phyloP scores from a whole-genome alignment of 1,140 invertebrate genomes.

The Platorchestia sp. region DNA sequence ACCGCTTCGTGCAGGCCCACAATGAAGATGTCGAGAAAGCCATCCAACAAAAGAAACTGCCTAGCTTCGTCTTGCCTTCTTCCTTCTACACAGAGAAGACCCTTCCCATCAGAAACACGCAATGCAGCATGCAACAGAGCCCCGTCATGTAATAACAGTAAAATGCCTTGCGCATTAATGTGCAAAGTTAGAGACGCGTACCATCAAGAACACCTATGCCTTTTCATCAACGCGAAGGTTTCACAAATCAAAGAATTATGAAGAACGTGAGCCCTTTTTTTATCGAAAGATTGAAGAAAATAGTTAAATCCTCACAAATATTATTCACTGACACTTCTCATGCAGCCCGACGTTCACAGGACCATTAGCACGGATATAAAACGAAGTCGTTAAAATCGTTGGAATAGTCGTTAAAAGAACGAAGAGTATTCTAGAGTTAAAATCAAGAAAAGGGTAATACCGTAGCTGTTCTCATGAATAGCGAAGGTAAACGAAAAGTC shows the following conservation, averaged over 20 bases:
- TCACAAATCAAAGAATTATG: not conserved
- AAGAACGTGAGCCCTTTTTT: not conserved
- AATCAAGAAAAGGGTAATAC: not conserved
- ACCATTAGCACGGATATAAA: too few relatives aligned
- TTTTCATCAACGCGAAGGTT: not conserved
- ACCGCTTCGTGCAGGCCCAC: constrained; percentile 10
- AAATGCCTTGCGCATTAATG: not conserved
- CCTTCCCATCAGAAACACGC: too few relatives aligned
- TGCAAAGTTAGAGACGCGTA: not conserved
- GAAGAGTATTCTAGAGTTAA: not conserved
- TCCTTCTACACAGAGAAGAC: not conserved
- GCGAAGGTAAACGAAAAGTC: not conserved
- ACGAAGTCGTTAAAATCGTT: too few relatives aligned
- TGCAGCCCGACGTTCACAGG: too few relatives aligned
- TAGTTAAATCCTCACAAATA: not conserved
- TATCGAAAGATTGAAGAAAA: not conserved
- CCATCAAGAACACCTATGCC: not conserved
- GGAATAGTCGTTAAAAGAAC: not conserved
- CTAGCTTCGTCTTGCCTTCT: not conserved
- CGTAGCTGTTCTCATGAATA: not conserved
- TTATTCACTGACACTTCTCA: too few relatives aligned
- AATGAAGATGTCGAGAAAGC: constrained; percentile 29
- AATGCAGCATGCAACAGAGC: not conserved
- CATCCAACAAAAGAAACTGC: constrained; percentile 29
- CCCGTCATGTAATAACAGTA: not conserved